Conservation (phyloP, 2,797 vertebrate genomes). For the Salmo trutta region DNA sequence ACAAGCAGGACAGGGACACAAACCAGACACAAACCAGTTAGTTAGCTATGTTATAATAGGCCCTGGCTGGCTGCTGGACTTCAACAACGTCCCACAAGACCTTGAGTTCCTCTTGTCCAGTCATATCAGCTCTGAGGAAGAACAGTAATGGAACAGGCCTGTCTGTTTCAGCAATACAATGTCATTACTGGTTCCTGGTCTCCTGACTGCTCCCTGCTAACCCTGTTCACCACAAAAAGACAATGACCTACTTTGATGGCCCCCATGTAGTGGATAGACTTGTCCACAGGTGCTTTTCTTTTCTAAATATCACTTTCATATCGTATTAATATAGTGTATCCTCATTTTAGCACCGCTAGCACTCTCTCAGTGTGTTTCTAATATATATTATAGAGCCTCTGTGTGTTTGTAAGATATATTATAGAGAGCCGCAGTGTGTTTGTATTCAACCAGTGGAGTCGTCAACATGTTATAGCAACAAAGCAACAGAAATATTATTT, state of each 20-base stretch:
- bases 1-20: constrained; percentile 71
- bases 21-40: constrained; percentile 54
- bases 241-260: constrained; percentile 6
- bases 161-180: constrained; percentile 19
- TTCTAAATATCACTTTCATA: no score
- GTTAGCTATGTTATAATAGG: background rate
- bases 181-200: constrained; percentile 11
- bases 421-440: no score
- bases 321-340: no score
- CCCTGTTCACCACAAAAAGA: background rate
- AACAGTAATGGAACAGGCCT: constrained; percentile 26
- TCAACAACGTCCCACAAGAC: constrained; percentile 50
- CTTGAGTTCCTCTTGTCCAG: constrained; percentile 46
- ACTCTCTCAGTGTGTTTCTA: no score
- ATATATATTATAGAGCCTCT: no score
- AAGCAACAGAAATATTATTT: background rate
- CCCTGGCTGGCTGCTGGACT: constrained; percentile 28
- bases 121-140: constrained; percentile 51
- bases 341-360: no score
- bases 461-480: background rate
- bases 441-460: background rate
- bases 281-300: background rate
- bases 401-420: no score
- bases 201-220: constrained; percentile 18
- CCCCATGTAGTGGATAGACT: constrained; percentile 5